Conservation (phyloP, 2,113 vertebrate species). For the Onychorhynchus coronatus region DNA sequence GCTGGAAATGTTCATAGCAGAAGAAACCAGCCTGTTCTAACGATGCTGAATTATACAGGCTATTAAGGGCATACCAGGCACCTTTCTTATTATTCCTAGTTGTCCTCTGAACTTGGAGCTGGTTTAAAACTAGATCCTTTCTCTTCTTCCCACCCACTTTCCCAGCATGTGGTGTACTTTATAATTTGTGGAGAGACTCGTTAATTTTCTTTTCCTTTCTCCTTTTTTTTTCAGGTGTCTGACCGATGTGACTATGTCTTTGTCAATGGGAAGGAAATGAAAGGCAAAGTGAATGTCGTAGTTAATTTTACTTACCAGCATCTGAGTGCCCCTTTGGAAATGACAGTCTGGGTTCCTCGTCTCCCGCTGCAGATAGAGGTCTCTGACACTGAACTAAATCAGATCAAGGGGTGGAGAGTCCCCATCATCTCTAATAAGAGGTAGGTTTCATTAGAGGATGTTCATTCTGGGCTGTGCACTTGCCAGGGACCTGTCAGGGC, state of each 20-base stretch:
- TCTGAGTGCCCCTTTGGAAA: conserved; percentile 83
- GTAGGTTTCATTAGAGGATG: conserved; percentile 69
- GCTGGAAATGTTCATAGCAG: not conserved
- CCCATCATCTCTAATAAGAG: conserved; percentile 86
- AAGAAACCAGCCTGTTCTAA: not conserved
- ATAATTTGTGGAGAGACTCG: not conserved
- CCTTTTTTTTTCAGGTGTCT: conserved; percentile 80
- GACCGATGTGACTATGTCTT: conserved; percentile 93
- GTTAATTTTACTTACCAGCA: conserved; percentile 94
- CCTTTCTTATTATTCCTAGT: not conserved
- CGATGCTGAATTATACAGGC: not conserved
- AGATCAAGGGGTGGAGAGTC: conserved; percentile 94
- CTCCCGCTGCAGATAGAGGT: conserved; percentile 91
- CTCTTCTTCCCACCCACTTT: not conserved
- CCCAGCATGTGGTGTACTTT: not conserved
- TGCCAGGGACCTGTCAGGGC: conserved; percentile 38
- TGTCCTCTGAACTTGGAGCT: not conserved
- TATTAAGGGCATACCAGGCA: not conserved
- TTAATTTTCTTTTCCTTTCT: not conserved
- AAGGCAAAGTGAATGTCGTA: conserved; percentile 82
- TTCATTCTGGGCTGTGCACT: not conserved
- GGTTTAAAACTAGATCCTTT: not conserved
- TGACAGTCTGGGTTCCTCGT: conserved; percentile 90
- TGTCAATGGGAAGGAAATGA: conserved; percentile 92
- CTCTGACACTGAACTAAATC: conserved; percentile 90